Percentiles rank a stretch among this genome's conserved stretches.
phyloP scores from a whole-genome alignment of 2,797 vertebrate species.

The Neoniphon sammara region DNA sequence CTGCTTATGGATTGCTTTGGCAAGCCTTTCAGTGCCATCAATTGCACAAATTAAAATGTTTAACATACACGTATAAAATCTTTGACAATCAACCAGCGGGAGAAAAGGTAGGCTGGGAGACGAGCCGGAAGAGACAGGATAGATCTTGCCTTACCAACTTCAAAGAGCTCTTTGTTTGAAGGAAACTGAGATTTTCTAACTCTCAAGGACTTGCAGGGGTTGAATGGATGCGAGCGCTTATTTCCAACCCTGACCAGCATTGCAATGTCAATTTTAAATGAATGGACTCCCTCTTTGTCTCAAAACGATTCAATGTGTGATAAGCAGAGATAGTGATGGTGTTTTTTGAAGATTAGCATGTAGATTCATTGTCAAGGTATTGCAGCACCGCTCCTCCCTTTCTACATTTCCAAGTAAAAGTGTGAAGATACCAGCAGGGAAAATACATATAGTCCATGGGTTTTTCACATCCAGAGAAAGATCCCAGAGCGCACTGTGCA shows the following conservation, averaged over 20 bases:
- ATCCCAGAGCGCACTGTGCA: conserved; percentile 63
- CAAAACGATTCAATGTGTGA: conserved; percentile 33
- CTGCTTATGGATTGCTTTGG: conserved; percentile 40
- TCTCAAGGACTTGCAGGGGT: conserved; percentile 33
- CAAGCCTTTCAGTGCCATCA: conserved; percentile 14
- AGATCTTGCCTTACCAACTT: not conserved
- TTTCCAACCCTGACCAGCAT: conserved; percentile 56
- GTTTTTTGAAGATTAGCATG: conserved; percentile 15
- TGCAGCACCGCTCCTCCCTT: conserved; percentile 39
- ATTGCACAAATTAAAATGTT: conserved; percentile 37
- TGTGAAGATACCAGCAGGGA: conserved; percentile 52
- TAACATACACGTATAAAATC: conserved; percentile 8
- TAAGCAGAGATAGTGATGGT: conserved; percentile 21
- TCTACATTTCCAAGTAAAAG: conserved; percentile 49
- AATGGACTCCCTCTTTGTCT: conserved; percentile 29
- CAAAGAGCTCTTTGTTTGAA: conserved; percentile 22
- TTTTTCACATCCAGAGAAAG: conserved; percentile 60
- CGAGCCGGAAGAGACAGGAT: not conserved
- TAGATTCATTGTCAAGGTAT: conserved; percentile 35
- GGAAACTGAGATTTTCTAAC: conserved; percentile 10
- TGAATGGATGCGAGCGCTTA: conserved; percentile 41
- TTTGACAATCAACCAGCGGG: conserved; percentile 13
- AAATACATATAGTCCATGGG: conserved; percentile 67
- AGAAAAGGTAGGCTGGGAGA: not conserved
- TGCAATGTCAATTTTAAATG: conserved; percentile 32